Evolutionary conservation across 2,797 vertebrate species (phyloP).

Genomic region (Sciurus vulgaris): DNA sequence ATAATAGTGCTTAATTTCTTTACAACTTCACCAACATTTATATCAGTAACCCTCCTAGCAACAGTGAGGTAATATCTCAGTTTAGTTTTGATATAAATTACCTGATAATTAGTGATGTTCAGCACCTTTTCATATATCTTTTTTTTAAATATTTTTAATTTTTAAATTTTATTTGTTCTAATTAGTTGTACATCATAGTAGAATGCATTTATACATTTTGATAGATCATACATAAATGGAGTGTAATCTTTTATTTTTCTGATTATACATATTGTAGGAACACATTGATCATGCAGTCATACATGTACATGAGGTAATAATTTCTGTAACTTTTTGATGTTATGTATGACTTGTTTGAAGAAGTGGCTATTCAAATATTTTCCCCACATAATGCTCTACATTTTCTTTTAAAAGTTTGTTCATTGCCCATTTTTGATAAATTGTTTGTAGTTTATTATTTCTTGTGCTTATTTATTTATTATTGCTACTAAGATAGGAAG

Average conservation of each 20-base stretch:
- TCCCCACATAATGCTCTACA: too few species aligned
- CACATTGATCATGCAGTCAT: too few species aligned
- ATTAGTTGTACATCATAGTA: too few species aligned
- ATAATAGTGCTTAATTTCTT: neutral
- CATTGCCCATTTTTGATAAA: too few species aligned
- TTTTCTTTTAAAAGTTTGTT: too few species aligned
- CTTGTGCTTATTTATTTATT: neutral
- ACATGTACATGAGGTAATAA: too few species aligned
- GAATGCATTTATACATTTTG: too few species aligned
- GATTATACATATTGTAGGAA: too few species aligned
- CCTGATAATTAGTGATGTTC: neutral
- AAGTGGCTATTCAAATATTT: neutral
- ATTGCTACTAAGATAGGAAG: neutral
- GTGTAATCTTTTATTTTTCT: too few species aligned
- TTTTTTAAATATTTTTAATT: too few species aligned
- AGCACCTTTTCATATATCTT: neutral
- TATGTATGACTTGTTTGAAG: neutral
- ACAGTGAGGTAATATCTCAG: neutral
- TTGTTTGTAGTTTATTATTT: neutral
- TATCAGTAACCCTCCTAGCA: neutral
- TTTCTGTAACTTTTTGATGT: neutral
- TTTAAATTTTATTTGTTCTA: too few species aligned
- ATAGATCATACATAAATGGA: too few species aligned
- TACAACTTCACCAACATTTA: neutral
- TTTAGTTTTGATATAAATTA: neutral